phyloP scores from a whole-genome alignment of 2,113 vertebrate species.

The Diadophis punctatus region DNA sequence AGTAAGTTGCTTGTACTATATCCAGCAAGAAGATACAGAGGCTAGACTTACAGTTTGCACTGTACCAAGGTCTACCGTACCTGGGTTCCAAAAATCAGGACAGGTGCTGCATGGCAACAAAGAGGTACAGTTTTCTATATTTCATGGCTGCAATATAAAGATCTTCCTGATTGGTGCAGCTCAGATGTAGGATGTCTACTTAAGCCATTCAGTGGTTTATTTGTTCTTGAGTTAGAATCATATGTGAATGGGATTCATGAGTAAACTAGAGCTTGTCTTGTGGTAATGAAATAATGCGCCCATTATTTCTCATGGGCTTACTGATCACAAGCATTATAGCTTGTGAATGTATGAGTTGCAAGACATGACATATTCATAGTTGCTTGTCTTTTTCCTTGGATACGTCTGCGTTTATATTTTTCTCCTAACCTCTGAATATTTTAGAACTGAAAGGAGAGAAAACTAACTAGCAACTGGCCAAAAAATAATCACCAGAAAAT shows the following conservation, averaged over 20 bases:
- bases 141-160: not conserved
- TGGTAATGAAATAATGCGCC: not conserved
- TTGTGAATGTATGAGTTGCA: not conserved
- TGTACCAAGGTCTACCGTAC: not conserved
- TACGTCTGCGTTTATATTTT: not conserved
- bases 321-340: not conserved
- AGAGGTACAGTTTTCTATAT: not conserved
- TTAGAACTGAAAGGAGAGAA: not conserved
- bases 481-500: not conserved
- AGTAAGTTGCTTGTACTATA: not conserved
- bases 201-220: not conserved
- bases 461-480: not conserved
- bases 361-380: not conserved
- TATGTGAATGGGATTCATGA: not conserved
- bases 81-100: not conserved
- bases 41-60: not conserved
- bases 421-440: not conserved
- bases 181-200: not conserved
- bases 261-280: not conserved
- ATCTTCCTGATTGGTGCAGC: not conserved
- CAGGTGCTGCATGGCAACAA: not conserved
- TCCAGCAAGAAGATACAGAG: not conserved
- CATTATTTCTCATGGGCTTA: not conserved
- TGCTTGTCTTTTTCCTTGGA: not conserved
- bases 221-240: not conserved